Evolutionary conservation across 2,888 invertebrate genomes (phyloP).

Genomic region (Drosophila buzzatii): DNA sequence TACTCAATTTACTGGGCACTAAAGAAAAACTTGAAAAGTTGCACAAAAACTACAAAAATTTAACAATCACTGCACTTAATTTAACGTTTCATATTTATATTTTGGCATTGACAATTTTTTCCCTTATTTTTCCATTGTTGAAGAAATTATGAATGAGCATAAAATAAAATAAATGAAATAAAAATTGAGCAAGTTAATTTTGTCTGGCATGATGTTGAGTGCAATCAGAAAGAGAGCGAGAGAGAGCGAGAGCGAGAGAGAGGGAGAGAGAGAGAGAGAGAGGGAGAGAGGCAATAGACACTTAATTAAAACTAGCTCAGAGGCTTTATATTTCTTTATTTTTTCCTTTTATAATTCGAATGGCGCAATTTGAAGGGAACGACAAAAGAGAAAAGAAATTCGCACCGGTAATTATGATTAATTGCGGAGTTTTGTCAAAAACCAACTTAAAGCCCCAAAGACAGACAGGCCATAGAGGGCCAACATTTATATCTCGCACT

Average conservation of each 20-base stretch:
- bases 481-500: background rate
- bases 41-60: slow-evolving; percentile 34
- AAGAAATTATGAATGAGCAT: slow-evolving; percentile 54
- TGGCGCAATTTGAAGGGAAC: slow-evolving; percentile 42
- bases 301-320: slow-evolving; percentile 57
- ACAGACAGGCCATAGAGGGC: background rate
- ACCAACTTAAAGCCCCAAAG: background rate
- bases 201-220: slow-evolving; percentile 30
- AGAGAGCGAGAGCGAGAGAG: background rate
- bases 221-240: slow-evolving; percentile 7
- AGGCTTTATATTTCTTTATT: slow-evolving; percentile 17
- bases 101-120: slow-evolving; percentile 74
- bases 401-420: slow-evolving; percentile 61
- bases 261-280: background rate
- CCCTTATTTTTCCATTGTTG: slow-evolving; percentile 49
- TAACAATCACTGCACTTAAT: slow-evolving; percentile 68
- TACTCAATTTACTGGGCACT: slow-evolving; percentile 35
- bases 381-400: slow-evolving; percentile 35
- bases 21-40: slow-evolving; percentile 42
- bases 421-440: slow-evolving; percentile 36
- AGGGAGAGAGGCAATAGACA: slow-evolving; percentile 11
- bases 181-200: slow-evolving; percentile 51
- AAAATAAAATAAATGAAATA: slow-evolving; percentile 36
- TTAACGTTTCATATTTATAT: slow-evolving; percentile 51
- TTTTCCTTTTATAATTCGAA: slow-evolving; percentile 14